These are phyloP conservation scores for Lynx canadensis DNA, from an alignment of 2,113 vertebrate genomes.

Conservation along the genomic window DNA sequence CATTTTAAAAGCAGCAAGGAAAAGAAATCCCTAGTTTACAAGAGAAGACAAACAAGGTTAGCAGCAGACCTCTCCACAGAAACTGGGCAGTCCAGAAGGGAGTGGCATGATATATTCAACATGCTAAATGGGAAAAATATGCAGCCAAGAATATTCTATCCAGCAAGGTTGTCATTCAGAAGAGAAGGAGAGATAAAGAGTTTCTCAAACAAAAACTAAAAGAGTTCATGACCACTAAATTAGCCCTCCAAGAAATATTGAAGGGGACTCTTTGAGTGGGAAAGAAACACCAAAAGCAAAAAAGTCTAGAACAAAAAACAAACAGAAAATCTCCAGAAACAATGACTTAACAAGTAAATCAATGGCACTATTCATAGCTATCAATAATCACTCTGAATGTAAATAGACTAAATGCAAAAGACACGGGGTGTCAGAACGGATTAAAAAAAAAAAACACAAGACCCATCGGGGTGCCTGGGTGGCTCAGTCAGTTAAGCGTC, in stretches of 20 bases:
- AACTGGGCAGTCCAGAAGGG: background rate
- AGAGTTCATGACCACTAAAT: background rate
- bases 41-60: background rate
- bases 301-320: background rate
- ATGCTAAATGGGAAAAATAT: background rate
- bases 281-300: background rate
- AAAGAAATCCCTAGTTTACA: background rate
- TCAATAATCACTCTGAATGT: background rate
- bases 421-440: background rate
- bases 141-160: background rate
- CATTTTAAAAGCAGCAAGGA: background rate
- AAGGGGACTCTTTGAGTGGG: background rate
- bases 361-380: background rate
- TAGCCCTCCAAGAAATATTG: background rate
- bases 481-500: too few relatives aligned
- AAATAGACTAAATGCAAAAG: background rate
- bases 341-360: background rate
- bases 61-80: background rate
- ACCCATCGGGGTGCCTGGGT: too few relatives aligned
- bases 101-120: background rate
- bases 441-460: background rate
- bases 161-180: background rate
- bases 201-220: background rate
- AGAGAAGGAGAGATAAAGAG: background rate
- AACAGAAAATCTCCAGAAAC: background rate